phyloP scores from a whole-genome alignment of 2,113 vertebrate species.

The Scomber scombrus region DNA sequence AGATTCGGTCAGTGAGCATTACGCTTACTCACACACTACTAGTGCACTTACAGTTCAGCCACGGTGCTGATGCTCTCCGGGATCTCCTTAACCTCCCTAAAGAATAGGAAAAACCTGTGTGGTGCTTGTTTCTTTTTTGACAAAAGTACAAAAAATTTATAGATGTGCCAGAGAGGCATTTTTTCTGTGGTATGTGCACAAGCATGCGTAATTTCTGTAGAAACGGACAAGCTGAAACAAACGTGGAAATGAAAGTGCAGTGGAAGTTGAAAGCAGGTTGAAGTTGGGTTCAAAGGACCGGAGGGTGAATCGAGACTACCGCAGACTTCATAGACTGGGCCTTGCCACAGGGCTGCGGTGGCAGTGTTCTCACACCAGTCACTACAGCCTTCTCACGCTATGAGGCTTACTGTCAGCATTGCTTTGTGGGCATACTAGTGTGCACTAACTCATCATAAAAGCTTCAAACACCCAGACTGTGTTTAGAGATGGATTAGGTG shows the following conservation, averaged over 20 bases:
- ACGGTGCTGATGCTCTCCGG: neutral
- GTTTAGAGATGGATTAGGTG: neutral
- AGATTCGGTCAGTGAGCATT: constrained; percentile 41
- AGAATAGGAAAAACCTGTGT: neutral
- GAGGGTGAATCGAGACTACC: constrained; percentile 13
- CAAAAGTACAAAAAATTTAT: neutral
- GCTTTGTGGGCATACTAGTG: constrained; percentile 15
- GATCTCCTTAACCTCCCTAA: neutral
- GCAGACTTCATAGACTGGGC: constrained; percentile 21
- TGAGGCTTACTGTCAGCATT: constrained; percentile 45
- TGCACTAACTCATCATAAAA: neutral
- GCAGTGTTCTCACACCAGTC: constrained; percentile 49
- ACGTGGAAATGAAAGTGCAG: neutral
- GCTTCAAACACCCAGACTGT: neutral
- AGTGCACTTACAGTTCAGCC: constrained; percentile 17
- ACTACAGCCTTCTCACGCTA: constrained; percentile 75
- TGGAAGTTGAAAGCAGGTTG: constrained; percentile 31
- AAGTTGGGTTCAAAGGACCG: neutral
- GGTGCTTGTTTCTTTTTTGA: neutral
- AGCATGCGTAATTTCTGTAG: too few species aligned
- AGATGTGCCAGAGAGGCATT: neutral
- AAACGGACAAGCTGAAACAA: neutral
- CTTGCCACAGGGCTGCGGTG: constrained; percentile 55
- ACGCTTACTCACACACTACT: constrained; percentile 19
- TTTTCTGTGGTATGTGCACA: neutral